A percentile compares a stretch with the other conserved stretches of the same genome.
Conservation (phyloP, 1,140 invertebrate genomes). For the Drosophila tropicalis region DNA sequence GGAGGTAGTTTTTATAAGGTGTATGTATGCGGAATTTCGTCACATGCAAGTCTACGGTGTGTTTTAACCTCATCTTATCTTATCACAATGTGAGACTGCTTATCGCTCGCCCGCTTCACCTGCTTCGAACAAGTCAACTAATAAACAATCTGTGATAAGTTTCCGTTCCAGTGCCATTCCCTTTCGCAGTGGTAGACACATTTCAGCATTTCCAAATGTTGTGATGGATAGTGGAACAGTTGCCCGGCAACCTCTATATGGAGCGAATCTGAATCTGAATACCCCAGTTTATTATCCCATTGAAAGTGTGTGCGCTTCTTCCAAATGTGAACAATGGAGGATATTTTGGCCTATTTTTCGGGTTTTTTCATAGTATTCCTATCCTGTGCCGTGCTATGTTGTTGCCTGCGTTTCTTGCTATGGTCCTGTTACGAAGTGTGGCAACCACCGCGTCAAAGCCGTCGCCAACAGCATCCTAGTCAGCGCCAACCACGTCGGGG, state of each 20-base stretch:
- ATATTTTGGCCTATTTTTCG: constrained; percentile 61
- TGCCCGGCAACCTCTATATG: constrained; percentile 42
- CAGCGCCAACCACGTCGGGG: constrained; percentile 2
- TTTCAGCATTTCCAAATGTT: constrained; percentile 3
- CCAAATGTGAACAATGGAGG: constrained; percentile 36
- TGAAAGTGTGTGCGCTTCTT: not conserved
- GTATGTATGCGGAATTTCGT: constrained; percentile 2
- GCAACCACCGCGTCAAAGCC: constrained; percentile 5
- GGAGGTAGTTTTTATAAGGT: not conserved
- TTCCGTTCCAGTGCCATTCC: constrained; percentile 1
- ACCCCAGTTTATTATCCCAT: not conserved
- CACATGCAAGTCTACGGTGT: not conserved
- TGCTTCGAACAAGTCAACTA: constrained; percentile 3
- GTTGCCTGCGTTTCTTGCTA: constrained; percentile 58
- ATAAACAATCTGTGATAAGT: constrained; percentile 19
- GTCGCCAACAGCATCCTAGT: not conserved
- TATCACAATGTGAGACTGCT: constrained; percentile 20
- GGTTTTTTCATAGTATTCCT: constrained; percentile 70
- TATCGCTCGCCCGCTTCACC: constrained; percentile 22
- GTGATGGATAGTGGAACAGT: constrained; percentile 32
- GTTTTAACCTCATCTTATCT: constrained; percentile 46
- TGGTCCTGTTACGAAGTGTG: constrained; percentile 64
- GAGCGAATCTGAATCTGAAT: constrained; percentile 39
- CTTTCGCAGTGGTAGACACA: not conserved
- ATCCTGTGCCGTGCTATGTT: constrained; percentile 57